phyloP scores from a whole-genome alignment of 2,888 invertebrate species.

The Orthosia gothica region DNA sequence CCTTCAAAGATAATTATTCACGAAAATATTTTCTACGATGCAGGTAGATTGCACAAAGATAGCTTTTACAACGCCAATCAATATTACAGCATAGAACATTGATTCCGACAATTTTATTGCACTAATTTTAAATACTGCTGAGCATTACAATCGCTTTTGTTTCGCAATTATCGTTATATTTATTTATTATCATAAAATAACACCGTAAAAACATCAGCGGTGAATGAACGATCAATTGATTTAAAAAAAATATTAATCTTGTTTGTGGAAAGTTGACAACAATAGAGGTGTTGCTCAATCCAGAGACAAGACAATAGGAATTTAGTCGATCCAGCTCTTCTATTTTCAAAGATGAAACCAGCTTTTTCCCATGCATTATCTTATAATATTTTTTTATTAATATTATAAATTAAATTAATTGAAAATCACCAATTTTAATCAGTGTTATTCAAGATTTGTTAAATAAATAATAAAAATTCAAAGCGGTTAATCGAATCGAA shows the following conservation, averaged over 20 bases:
- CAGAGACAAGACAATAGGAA: constrained; percentile 57
- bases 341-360: not conserved
- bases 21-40: constrained; percentile 87
- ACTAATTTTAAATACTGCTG: constrained; percentile 83
- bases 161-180: constrained; percentile 86
- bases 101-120: constrained; percentile 83
- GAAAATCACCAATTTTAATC: too few species aligned
- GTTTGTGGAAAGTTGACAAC: constrained; percentile 82
- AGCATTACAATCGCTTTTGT: constrained; percentile 81
- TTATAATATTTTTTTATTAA: not conserved
- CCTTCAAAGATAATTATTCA: constrained; percentile 85
- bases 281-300: constrained; percentile 68
- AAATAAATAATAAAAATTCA: too few species aligned
- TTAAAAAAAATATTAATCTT: constrained; percentile 81
- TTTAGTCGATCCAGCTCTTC: constrained; percentile 51
- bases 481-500: not conserved
- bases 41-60: constrained; percentile 90
- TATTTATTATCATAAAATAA: constrained; percentile 89
- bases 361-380: not conserved
- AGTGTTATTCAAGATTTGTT: too few species aligned
- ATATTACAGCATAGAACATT: constrained; percentile 76
- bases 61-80: constrained; percentile 77
- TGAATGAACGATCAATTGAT: constrained; percentile 91
- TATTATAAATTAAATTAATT: too few species aligned
- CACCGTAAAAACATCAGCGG: constrained; percentile 91